Percentiles rank a stretch among this genome's conserved stretches.
These are phyloP conservation scores for Idaea biselata DNA, from an alignment of 2,888 invertebrate species.

Conservation along the genomic window DNA sequence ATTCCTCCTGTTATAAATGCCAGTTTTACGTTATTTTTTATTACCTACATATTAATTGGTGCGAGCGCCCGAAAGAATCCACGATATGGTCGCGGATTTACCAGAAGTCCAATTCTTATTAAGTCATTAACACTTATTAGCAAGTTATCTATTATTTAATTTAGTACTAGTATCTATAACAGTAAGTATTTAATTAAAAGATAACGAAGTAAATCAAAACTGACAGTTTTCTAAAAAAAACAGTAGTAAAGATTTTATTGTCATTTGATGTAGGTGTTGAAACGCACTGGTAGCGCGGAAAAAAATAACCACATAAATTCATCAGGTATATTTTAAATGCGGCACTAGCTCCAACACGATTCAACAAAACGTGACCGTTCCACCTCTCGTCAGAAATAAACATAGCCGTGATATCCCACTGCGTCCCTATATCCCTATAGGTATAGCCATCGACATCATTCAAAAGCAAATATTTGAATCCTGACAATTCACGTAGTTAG, in stretches of 20 bases:
- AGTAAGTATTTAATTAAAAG: conserved; percentile 12
- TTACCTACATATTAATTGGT: too few relatives aligned
- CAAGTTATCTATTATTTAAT: too few relatives aligned
- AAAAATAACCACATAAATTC: conserved; percentile 42
- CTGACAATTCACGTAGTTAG: conserved; percentile 39
- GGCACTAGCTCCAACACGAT: conserved; percentile 58
- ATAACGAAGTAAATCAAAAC: conserved; percentile 15
- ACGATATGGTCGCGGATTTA: too few relatives aligned
- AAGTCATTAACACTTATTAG: too few relatives aligned
- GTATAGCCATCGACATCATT: conserved; percentile 38
- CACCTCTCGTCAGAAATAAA: conserved; percentile 55
- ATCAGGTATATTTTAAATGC: conserved; percentile 50
- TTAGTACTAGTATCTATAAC: conserved; percentile 9
- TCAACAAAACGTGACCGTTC: conserved; percentile 72
- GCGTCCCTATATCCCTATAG: conserved; percentile 24
- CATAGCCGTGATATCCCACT: conserved; percentile 52
- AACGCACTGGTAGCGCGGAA: conserved; percentile 33
- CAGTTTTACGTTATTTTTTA: not conserved
- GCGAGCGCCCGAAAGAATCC: too few relatives aligned
- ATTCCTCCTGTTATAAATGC: conserved; percentile 3
- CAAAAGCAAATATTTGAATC: conserved; percentile 45
- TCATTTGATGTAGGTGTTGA: not conserved
- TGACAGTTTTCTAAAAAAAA: conserved; percentile 13
- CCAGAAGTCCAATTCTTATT: too few relatives aligned
- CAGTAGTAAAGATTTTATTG: not conserved